phyloP scores from a whole-genome alignment of 2,888 invertebrate genomes.

The Dolomedes plantarius region DNA sequence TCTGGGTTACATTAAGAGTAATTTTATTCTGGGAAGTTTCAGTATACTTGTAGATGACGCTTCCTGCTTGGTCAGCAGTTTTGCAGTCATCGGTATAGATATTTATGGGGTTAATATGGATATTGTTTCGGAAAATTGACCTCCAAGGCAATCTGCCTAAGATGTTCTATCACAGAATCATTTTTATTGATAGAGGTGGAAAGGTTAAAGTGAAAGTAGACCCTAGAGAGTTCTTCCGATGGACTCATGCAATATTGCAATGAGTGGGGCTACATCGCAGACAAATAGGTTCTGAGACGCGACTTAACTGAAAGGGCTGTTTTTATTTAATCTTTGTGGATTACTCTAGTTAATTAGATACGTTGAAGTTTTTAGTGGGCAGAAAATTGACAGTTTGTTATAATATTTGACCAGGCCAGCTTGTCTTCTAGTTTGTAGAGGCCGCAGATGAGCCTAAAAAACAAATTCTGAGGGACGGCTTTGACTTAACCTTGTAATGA shows the following conservation, averaged over 20 bases:
- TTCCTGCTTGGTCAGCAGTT: neutral
- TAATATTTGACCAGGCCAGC: constrained; percentile 18
- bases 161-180: neutral
- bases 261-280: neutral
- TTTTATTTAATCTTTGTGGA: neutral
- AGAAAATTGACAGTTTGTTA: constrained; percentile 17
- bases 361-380: neutral
- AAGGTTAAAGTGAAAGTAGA: neutral
- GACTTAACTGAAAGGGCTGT: neutral
- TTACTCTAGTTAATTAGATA: neutral
- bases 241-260: constrained; percentile 4
- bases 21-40: neutral
- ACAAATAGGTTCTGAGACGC: neutral
- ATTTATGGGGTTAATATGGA: neutral
- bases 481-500: constrained; percentile 13
- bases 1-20: neutral
- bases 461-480: constrained; percentile 1
- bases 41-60: neutral
- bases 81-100: neutral
- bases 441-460: constrained; percentile 12
- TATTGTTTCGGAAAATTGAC: neutral
- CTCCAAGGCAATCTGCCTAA: constrained; percentile 5
- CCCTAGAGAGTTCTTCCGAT: constrained; percentile 7
- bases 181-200: neutral
- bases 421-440: constrained; percentile 7